Base-by-base conservation (phyloP, 1,140 invertebrate genomes). In the Xylocopa sonorina region DNA sequence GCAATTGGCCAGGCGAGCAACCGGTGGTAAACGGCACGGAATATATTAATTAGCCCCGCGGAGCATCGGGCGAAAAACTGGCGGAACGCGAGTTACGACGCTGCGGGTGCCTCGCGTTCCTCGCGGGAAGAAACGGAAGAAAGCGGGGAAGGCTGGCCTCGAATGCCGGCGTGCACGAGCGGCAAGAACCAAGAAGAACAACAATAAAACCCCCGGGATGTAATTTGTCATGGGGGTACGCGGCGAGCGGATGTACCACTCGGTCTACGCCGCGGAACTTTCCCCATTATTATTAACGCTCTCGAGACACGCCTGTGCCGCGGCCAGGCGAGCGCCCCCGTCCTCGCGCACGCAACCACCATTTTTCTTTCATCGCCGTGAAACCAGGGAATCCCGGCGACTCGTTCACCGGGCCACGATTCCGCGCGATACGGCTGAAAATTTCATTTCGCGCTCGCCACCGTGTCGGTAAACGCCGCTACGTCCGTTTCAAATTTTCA, bases 211-310 rank as follows among this genome's bases (percentile, higher is more conserved):
- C 83, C n/a, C 86, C 27, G n/a, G 80, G 76, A 87, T 86, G 72
- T 71, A 88, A 89, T 89, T 88, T 89, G 85, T 89, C 87, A 88
- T 85, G 64, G 81, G n/a, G 66, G 62, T 64, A 66, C 58, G 73
- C 67, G 27, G 3, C 6, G n/a, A 5, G 7, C 1, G 16, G 50
- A 79, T 82, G 83, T 83, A 81, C 76, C n/a, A 71, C 43, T 64
- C 57, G n/a, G n/a, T 50, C 41, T 24, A 66, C 32, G 14, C 74
- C 64, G 53, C 62, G 55, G 69, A 88, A 89, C 62, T 88, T 89
- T 88, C 83, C 81, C 85, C 88, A 89, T 89, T 89, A 89, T 89
- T 89, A 88, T 89, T 89, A 89, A 89, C 88, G 78, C 81, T 79
- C 82, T 71, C 18, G 27, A 32, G 38, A 27, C 79, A 48, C 69